Evolutionary conservation across 2,797 vertebrate species (phyloP), one percentile per base, ranked within the genome.

Genomic region (Ctenochaetus hawaiiensis): DNA sequence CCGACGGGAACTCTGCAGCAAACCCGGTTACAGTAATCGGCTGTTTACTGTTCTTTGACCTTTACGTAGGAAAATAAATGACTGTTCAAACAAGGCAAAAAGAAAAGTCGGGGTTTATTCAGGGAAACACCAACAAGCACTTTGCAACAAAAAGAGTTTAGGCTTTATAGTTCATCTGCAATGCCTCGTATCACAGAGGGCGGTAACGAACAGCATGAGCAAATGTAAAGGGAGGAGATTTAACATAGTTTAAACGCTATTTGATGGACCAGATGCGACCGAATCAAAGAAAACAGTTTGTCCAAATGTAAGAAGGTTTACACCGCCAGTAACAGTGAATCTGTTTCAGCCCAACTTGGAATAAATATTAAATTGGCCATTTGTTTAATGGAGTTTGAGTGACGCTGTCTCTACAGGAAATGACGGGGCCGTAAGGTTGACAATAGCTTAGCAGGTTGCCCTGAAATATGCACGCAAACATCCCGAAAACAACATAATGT

Each of bases 251-350:
- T 5, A n/a, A 43, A 20, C 0, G 30, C 20, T 14, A 10, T 71
- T 66, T 13, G 10, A 18, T 10, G 1, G 9, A 34, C 1, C 1
- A 13, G 2, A 44, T 6, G 48, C 1, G 0, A 0, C 72, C 66
- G 67, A 67, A 43, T 8, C 6, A 26, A n/a, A 39, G n/a, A 0
- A 13, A 22, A 30, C 9, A 6, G 8, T 37, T 20, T 1, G 1
- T 0, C 0, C 0, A 11, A 18, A 0, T 20, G 17, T 16, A 4
- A 6, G 1, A 10, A 16, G 18, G 2, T 0, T 12, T 37, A 26
- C 3, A 17, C 0, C 0, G 1, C 0, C 4, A 13, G 6, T 13
- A 2, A 0, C 6, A 16, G 0, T 1, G 3, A 1, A 17, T 5
- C 1, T 2, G 4, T 16, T 23, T 12, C 2, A 45, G 7, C 4